phyloP scores from a whole-genome alignment of 2,797 vertebrate genomes.

The Heterohyrax brucei region DNA sequence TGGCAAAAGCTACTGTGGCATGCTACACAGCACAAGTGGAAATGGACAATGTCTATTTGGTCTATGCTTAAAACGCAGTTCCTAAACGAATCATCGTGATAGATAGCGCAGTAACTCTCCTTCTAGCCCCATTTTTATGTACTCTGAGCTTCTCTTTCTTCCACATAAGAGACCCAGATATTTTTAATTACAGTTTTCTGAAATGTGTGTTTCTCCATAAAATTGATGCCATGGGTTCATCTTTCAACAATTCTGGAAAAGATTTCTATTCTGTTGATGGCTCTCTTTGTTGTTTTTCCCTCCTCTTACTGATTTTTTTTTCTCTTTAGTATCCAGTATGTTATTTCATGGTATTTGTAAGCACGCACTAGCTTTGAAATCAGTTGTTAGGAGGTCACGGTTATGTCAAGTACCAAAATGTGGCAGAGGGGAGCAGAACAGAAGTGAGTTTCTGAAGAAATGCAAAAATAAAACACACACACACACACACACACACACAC shows the following conservation, averaged over 20 bases:
- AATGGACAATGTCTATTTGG: neutral
- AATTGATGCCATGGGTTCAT: neutral
- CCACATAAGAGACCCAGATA: neutral
- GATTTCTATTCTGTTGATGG: constrained; percentile 34
- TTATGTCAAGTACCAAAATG: constrained; percentile 43
- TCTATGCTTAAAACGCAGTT: neutral
- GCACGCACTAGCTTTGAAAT: constrained; percentile 8
- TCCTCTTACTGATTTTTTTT: constrained; percentile 64
- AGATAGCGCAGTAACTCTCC: neutral
- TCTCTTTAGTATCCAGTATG: neutral
- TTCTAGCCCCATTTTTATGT: neutral
- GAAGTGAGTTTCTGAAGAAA: constrained; percentile 12
- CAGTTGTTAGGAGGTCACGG: constrained; percentile 33
- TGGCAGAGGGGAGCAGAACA: neutral
- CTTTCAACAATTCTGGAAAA: constrained; percentile 73
- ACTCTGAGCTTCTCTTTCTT: neutral
- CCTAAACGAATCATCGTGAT: constrained; percentile 2
- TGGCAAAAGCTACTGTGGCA: neutral
- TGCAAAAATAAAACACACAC: no score
- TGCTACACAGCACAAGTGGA: neutral
- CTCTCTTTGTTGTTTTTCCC: constrained; percentile 44
- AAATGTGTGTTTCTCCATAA: constrained; percentile 55
- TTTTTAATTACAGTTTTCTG: constrained; percentile 61
- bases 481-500: no score
- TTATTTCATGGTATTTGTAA: constrained; percentile 54